Conservation (phyloP, 2,888 invertebrate species). For the Agrilus biguttatus region DNA sequence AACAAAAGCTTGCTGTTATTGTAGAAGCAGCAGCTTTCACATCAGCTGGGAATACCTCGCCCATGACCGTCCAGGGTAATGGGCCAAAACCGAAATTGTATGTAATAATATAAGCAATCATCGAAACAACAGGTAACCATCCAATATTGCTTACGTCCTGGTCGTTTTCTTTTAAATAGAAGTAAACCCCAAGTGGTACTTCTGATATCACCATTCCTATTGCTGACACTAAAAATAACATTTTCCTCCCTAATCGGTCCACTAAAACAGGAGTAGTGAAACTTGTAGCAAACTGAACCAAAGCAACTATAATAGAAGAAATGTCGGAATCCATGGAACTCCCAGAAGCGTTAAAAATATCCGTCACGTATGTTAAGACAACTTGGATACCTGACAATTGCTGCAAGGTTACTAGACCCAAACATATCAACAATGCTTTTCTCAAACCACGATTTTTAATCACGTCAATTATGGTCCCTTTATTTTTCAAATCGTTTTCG, state of each 20-base stretch:
- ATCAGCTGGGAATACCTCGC: slow-evolving; percentile 61
- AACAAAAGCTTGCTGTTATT: slow-evolving; percentile 58
- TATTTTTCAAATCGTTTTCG: too few species aligned
- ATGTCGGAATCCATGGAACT: slow-evolving; percentile 42
- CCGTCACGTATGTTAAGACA: slow-evolving; percentile 14
- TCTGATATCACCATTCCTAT: slow-evolving; percentile 49
- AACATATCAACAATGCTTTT: slow-evolving; percentile 10
- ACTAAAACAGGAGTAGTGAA: slow-evolving; percentile 56
- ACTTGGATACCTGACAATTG: slow-evolving; percentile 15
- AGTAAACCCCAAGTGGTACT: slow-evolving; percentile 42
- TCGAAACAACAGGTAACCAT: background rate
- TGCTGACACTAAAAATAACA: slow-evolving; percentile 54
- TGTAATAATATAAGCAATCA: background rate
- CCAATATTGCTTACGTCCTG: background rate
- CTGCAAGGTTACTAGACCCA: slow-evolving; percentile 11
- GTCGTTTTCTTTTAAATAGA: slow-evolving; percentile 36
- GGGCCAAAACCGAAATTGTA: slow-evolving; percentile 45
- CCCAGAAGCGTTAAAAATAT: slow-evolving; percentile 51
- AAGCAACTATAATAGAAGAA: slow-evolving; percentile 59
- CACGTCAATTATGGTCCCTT: too few species aligned
- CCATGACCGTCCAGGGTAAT: slow-evolving; percentile 63
- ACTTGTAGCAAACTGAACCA: slow-evolving; percentile 59
- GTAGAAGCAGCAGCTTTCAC: slow-evolving; percentile 58
- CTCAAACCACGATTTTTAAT: too few species aligned
- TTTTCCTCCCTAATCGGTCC: slow-evolving; percentile 57